phyloP scores from a whole-genome alignment of 2,888 invertebrate genomes.

The Heliothis peltigera region DNA sequence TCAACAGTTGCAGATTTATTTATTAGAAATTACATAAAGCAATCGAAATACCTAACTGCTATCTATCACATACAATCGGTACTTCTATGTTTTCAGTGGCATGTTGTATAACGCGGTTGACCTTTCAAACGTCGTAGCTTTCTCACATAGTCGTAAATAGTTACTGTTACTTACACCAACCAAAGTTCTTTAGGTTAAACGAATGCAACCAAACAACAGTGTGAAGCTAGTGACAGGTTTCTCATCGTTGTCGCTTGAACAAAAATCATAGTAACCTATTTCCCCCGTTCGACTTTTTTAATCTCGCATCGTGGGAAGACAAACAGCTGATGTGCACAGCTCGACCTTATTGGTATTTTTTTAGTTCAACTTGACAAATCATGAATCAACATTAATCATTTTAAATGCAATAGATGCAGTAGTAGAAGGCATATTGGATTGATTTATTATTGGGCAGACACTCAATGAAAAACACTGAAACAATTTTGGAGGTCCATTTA shows the following conservation, averaged over 20 bases:
- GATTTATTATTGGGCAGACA: conserved; percentile 1
- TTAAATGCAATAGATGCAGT: conserved; percentile 21
- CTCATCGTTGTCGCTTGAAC: conserved; percentile 41
- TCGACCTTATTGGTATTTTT: conserved; percentile 23
- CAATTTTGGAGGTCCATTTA: conserved; percentile 11
- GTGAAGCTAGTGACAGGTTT: conserved; percentile 36
- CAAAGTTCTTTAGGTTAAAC: conserved; percentile 14
- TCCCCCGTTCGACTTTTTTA: conserved; percentile 59
- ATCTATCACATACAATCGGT: conserved; percentile 12
- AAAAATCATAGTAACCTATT: conserved; percentile 53
- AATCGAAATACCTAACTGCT: conserved; percentile 13
- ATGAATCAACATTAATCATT: conserved; percentile 24
- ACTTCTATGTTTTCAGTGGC: conserved; percentile 58
- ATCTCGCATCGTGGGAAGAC: conserved; percentile 57
- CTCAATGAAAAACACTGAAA: neutral
- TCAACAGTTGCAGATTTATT: conserved; percentile 13
- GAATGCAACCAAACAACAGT: conserved; percentile 34
- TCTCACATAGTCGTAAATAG: conserved; percentile 35
- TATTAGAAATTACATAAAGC: conserved; percentile 32
- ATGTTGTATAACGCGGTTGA: conserved; percentile 34
- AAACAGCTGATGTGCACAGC: conserved; percentile 33
- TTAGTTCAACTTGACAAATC: conserved; percentile 21
- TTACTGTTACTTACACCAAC: conserved; percentile 18
- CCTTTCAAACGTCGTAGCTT: conserved; percentile 43
- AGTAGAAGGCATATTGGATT: conserved; percentile 19